A percentile compares a stretch with the other conserved stretches of the same genome.
phyloP scores from a whole-genome alignment of 2,113 vertebrate species.

The Naja naja region DNA sequence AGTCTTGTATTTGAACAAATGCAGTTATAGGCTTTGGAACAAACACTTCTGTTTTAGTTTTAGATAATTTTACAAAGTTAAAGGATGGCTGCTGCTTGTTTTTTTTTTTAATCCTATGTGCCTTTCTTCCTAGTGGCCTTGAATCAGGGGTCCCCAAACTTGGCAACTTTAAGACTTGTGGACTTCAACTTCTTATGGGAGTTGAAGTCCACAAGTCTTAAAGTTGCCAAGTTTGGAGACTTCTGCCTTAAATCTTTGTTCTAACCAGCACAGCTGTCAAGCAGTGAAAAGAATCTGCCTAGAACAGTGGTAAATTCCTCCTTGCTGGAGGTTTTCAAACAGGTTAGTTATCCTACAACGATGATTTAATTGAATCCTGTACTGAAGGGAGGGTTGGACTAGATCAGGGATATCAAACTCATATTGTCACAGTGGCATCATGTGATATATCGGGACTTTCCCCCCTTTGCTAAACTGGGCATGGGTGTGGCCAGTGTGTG shows the following conservation, averaged over 20 bases:
- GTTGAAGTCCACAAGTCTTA: too few relatives aligned
- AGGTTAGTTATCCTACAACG: background rate
- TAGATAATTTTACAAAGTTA: conserved; percentile 58
- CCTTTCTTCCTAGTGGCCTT: conserved; percentile 79
- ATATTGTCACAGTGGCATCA: too few relatives aligned
- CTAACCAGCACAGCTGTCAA: conserved; percentile 59
- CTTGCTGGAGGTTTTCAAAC: background rate
- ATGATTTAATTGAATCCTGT: background rate
- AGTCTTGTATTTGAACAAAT: conserved; percentile 66
- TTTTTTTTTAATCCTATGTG: conserved; percentile 67
- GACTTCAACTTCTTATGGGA: too few relatives aligned
- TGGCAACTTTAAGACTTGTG: too few relatives aligned
- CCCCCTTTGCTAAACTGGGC: too few relatives aligned
- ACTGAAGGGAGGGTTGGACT: background rate
- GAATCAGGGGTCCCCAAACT: too few relatives aligned
- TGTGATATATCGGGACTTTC: too few relatives aligned
- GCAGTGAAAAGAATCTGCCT: background rate
- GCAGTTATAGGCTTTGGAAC: conserved; percentile 65
- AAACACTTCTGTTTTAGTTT: conserved; percentile 58
- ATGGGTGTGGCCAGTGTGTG: too few relatives aligned
- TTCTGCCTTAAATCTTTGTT: conserved; percentile 65
- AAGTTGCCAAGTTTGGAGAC: too few relatives aligned
- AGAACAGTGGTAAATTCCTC: background rate
- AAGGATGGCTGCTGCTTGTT: conserved; percentile 54
- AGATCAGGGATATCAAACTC: too few relatives aligned